These are phyloP conservation scores for Chalcis sispes DNA, from an alignment of 2,888 invertebrate species.

Conservation along the genomic window DNA sequence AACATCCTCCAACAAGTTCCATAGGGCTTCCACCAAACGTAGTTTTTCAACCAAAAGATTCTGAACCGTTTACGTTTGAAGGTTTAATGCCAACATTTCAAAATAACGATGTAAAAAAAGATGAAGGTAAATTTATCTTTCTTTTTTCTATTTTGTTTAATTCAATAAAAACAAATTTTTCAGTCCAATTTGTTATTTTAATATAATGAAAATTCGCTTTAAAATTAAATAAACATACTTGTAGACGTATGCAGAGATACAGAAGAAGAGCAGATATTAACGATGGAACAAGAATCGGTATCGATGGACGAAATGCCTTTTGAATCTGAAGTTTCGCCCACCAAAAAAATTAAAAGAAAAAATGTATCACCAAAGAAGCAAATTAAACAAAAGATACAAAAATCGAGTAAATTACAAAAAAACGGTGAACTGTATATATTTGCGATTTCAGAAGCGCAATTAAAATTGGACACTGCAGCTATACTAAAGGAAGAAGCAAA, in stretches of 20 bases:
- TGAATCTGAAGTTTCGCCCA: slow-evolving; percentile 11
- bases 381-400: slow-evolving; percentile 47
- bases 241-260: slow-evolving; percentile 34
- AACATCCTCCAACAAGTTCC: slow-evolving; percentile 5
- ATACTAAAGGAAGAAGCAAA: slow-evolving; percentile 67
- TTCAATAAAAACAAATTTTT: slow-evolving; percentile 40
- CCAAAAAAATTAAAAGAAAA: slow-evolving; percentile 43
- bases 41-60: slow-evolving; percentile 67
- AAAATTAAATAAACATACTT: slow-evolving; percentile 18
- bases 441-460: slow-evolving; percentile 66
- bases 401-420: slow-evolving; percentile 57
- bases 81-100: slow-evolving; percentile 44
- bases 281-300: slow-evolving; percentile 30
- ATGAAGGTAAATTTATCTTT: slow-evolving; percentile 22
- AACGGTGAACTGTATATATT: slow-evolving; percentile 64
- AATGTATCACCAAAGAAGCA: slow-evolving; percentile 12
- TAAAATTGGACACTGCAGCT: slow-evolving; percentile 66
- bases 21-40: slow-evolving; percentile 65
- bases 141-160: slow-evolving; percentile 22
- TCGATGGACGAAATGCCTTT: slow-evolving; percentile 37
- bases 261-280: slow-evolving; percentile 23
- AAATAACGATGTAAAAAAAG: slow-evolving; percentile 16
- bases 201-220: slow-evolving; percentile 22
- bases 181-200: slow-evolving; percentile 31
- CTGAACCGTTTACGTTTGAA: slow-evolving; percentile 67